A percentile compares a stretch with the other conserved stretches of the same genome.
Conservation (phyloP, 2,113 vertebrate genomes). For the Arizona elegans region DNA sequence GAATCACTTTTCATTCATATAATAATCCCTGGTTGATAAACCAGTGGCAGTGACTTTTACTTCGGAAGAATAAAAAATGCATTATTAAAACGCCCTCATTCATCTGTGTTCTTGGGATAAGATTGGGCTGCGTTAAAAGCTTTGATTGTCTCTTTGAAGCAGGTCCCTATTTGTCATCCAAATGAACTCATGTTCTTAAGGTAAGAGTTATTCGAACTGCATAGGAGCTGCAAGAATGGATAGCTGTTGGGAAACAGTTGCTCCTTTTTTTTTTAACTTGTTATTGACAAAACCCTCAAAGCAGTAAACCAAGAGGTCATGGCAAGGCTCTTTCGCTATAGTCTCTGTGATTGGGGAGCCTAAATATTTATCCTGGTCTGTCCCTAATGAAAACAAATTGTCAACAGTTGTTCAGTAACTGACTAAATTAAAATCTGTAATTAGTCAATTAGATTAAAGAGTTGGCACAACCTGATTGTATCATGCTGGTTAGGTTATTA, state of each 20-base stretch:
- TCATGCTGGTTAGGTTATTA: conserved; percentile 87
- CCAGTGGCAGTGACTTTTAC: conserved; percentile 53
- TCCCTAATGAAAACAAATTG: conserved; percentile 88
- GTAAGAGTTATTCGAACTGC: not conserved
- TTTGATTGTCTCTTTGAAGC: rapidly evolving
- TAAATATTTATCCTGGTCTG: conserved; percentile 85
- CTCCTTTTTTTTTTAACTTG: conserved; percentile 43
- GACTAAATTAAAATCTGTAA: conserved; percentile 89
- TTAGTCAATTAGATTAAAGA: conserved; percentile 89
- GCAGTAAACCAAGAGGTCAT: conserved; percentile 63
- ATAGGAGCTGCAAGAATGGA: not conserved
- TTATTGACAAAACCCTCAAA: conserved; percentile 8
- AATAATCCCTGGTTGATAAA: conserved; percentile 46
- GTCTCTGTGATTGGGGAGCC: conserved; percentile 75
- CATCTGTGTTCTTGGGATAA: not conserved
- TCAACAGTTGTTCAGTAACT: conserved; percentile 86
- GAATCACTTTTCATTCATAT: not conserved
- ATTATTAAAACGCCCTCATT: conserved; percentile 11
- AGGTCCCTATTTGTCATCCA: rapidly evolving
- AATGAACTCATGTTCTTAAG: not conserved
- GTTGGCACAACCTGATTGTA: conserved; percentile 86
- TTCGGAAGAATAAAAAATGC: conserved; percentile 18
- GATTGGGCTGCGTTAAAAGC: conserved; percentile 4
- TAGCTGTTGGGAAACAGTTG: not conserved
- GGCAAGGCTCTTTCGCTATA: conserved; percentile 65